Percentiles rank a stretch among this genome's conserved stretches.
Conservation (phyloP, 1,140 invertebrate genomes). For the Oscheius sp. region DNA sequence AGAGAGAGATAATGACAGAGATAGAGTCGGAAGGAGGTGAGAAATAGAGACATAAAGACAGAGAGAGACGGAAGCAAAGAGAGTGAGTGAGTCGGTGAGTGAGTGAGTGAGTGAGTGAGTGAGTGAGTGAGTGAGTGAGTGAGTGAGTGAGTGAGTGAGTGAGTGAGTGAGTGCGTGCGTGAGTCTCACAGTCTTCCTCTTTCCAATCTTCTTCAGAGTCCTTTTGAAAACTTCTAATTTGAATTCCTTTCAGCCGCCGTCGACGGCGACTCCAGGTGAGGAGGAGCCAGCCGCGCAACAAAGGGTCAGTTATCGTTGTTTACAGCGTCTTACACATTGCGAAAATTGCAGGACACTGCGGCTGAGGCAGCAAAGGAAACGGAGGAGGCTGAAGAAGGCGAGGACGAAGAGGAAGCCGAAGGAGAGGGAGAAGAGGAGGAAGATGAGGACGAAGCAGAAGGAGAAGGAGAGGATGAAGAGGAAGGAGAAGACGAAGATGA, state of each 20-base stretch:
- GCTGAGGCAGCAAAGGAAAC: neutral
- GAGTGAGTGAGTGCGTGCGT: too few relatives aligned
- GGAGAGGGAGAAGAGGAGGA: constrained; percentile 27
- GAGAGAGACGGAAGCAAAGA: too few relatives aligned
- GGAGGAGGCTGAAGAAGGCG: constrained; percentile 7
- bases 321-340: neutral
- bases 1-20: neutral
- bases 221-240: too few relatives aligned
- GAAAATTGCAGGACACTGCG: neutral
- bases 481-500: constrained; percentile 36
- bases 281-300: neutral
- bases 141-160: too few relatives aligned
- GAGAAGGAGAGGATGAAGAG: constrained; percentile 30
- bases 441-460: constrained; percentile 34
- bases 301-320: neutral
- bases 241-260: neutral
- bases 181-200: too few relatives aligned
- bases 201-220: too few relatives aligned
- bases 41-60: too few relatives aligned
- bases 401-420: constrained; percentile 12
- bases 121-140: too few relatives aligned
- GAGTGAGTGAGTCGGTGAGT: too few relatives aligned
- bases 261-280: constrained; percentile 16
- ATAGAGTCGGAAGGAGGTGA: too few relatives aligned
- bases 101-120: too few relatives aligned